Base-by-base conservation (phyloP, 2,797 vertebrate genomes). In the Tokudaia muenninki region DNA sequence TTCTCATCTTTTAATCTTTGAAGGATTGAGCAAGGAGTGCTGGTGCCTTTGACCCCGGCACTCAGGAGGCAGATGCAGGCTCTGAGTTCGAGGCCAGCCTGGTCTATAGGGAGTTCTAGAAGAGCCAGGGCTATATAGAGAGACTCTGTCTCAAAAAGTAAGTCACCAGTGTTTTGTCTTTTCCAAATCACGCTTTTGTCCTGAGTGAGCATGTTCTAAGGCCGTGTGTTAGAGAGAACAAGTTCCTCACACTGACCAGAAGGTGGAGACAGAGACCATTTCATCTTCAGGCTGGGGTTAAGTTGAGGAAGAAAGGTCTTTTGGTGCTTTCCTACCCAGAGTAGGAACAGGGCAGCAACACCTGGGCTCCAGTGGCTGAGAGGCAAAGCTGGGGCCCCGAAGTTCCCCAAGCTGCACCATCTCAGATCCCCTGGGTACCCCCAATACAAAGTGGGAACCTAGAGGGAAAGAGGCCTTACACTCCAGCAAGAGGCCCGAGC, bases 401-500 rank as follows among this genome's bases (percentile, higher is more conserved):
- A 10, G 6, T 2, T 94, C 19, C 70, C 87, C 84, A 17, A 22
- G 78, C 10, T 44, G 57, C 9, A 55, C 41, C 55, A 17, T 12
- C 47, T 84, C 21, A 34, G 24, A 26, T 93, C 86, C 93, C 57
- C 14, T 47, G 2, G n/a, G 14, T 52, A 37, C 55, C 77, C 77
- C 52, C 57, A 67, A 93, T 29, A 87, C 1, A 55, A 82, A 93
- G 72, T 6, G 6, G 94, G 93, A 96, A 75, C 98, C 96, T 96
- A 81, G 88, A 98, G 97, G 97, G 96, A 98, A 97, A 91, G 88
- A 93, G 97, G 98, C 98, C 99, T 99, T 99, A 99, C 99, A 92
- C 99, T 99, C 99, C 98, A 99, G 98, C 99, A 99, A 0, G 99
- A 98, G 97, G 99, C 99, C 44, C 98, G 98, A 98, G 99, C 98